A percentile compares a stretch with the other conserved stretches of the same genome.
phyloP scores from a whole-genome alignment of 2,113 vertebrate genomes.

The Puma concolor region DNA sequence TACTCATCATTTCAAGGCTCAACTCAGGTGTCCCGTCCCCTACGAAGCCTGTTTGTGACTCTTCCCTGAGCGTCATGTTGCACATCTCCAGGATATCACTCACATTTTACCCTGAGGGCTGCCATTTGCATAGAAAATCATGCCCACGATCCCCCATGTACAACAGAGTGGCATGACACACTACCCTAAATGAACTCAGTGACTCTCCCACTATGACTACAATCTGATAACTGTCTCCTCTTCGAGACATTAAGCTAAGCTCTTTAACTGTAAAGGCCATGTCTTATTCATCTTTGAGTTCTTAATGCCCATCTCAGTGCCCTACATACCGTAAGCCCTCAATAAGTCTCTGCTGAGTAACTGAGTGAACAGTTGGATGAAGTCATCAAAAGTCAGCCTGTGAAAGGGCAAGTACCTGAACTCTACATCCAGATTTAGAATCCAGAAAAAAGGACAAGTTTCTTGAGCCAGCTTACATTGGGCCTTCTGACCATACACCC shows the following conservation, averaged over 20 bases:
- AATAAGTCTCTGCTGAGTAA: neutral
- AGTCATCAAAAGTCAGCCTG: neutral
- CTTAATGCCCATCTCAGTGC: neutral
- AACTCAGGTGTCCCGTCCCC: neutral
- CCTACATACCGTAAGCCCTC: neutral
- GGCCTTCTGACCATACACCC: neutral
- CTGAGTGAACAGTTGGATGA: neutral
- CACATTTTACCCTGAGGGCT: neutral
- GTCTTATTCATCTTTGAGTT: neutral
- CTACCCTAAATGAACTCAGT: neutral
- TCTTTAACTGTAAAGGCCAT: neutral
- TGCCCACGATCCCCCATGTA: fast-evolving
- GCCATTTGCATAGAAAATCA: neutral
- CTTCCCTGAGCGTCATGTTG: neutral
- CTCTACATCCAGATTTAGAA: neutral
- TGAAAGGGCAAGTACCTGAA: neutral
- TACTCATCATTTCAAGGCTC: neutral
- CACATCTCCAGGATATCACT: neutral
- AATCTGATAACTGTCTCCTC: neutral
- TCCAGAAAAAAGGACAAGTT: neutral
- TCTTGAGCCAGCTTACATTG: neutral
- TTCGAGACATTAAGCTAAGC: neutral
- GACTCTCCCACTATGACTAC: neutral
- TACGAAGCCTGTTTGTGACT: neutral
- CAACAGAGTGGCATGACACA: fast-evolving